Evolutionary conservation across 2,113 vertebrate genomes (phyloP).

Genomic region (Oryctolagus cuniculus): DNA sequence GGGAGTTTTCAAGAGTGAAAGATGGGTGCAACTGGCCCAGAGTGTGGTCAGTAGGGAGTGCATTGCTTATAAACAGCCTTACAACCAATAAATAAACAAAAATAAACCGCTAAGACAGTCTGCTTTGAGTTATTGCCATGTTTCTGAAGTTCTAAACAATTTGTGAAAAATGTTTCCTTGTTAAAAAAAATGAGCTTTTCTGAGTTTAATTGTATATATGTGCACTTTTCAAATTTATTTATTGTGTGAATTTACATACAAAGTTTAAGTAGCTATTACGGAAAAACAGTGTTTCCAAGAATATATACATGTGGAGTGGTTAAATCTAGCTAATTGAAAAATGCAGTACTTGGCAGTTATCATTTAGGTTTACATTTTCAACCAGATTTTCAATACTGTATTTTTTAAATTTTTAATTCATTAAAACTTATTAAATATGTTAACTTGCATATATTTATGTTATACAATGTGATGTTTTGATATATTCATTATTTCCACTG

Average conservation of each 20-base stretch:
- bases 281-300: background rate
- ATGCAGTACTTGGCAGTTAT: background rate
- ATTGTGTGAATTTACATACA: background rate
- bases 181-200: conserved; percentile 3
- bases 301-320: background rate
- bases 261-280: background rate
- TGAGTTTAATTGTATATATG: background rate
- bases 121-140: background rate
- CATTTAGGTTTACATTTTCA: background rate
- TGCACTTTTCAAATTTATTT: background rate
- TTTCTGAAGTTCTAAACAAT: background rate
- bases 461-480: background rate
- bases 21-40: background rate
- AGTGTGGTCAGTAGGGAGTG: background rate
- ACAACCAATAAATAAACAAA: background rate
- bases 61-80: background rate
- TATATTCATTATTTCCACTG: background rate
- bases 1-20: background rate
- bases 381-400: background rate
- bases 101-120: background rate
- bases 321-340: background rate
- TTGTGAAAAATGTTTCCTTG: background rate
- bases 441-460: background rate
- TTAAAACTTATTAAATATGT: too few species aligned
- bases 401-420: background rate